Evolutionary conservation across 1,140 invertebrate genomes (phyloP).

Genomic region (Drosophila serrata): DNA sequence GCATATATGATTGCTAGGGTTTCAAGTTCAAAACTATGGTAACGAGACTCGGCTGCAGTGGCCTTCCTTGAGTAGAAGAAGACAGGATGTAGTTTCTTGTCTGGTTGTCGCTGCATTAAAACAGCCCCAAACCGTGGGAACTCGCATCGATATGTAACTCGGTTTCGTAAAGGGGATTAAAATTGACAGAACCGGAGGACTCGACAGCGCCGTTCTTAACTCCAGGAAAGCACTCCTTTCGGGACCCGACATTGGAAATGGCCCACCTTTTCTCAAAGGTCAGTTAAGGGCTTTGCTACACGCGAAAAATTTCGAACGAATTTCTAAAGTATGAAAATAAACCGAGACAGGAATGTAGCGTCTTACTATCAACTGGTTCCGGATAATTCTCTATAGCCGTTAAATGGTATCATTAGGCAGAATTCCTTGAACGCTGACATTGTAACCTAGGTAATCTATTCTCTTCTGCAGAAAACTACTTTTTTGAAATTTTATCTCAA

Average conservation of each 20-base stretch:
- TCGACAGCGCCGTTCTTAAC: neutral
- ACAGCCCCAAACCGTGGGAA: neutral
- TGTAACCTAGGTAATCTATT: slow-evolving; percentile 6
- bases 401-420: neutral
- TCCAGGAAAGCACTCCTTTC: neutral
- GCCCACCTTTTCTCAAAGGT: neutral
- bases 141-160: neutral
- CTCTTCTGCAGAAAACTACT: neutral
- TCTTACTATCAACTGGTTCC: slow-evolving; percentile 3
- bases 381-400: neutral
- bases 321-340: slow-evolving; percentile 12
- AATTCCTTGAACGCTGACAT: no score
- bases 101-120: neutral
- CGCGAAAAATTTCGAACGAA: neutral
- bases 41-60: neutral
- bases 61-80: slow-evolving; percentile 10
- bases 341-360: slow-evolving; percentile 9
- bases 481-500: slow-evolving; percentile 12
- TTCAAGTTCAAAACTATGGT: neutral
- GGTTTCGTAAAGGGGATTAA: slow-evolving; percentile 1
- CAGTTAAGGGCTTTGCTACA: neutral
- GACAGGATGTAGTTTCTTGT: slow-evolving; percentile 4
- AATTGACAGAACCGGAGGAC: neutral
- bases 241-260: neutral
- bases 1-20: slow-evolving; percentile 1